Evolutionary conservation across 2,888 invertebrate genomes (phyloP).

Genomic region (Mongoloraphidia duomilia): DNA sequence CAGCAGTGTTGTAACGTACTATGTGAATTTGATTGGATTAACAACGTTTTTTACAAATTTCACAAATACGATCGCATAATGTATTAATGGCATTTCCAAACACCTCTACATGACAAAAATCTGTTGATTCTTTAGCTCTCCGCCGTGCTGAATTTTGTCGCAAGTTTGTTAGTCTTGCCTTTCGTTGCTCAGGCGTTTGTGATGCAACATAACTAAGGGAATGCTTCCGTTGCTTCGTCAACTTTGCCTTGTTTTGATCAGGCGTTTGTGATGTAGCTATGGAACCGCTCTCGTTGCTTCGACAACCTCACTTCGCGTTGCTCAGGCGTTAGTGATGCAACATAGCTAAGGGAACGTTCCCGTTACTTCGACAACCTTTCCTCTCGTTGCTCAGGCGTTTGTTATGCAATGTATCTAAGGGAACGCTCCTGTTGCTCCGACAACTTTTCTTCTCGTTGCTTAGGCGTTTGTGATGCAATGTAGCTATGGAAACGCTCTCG

Average conservation of each 20-base stretch:
- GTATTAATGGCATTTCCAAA: conserved; percentile 1
- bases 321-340: neutral
- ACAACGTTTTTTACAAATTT: conserved; percentile 4
- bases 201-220: neutral
- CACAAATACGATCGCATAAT: conserved; percentile 1
- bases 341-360: too few species aligned
- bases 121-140: too few species aligned
- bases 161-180: conserved; percentile 2
- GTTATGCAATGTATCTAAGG: neutral
- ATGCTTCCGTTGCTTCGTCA: too few species aligned
- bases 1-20: neutral
- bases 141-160: too few species aligned
- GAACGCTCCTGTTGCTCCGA: too few species aligned
- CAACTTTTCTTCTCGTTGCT: too few species aligned
- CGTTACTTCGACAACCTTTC: conserved; percentile 2
- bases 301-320: neutral
- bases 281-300: neutral
- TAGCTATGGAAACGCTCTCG: neutral
- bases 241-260: too few species aligned
- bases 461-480: neutral
- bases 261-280: too few species aligned
- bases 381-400: conserved; percentile 5
- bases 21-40: conserved; percentile 3
- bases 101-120: too few species aligned
- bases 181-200: conserved; percentile 3